phyloP scores from a whole-genome alignment of 2,797 vertebrate genomes.

The Periparus ater region DNA sequence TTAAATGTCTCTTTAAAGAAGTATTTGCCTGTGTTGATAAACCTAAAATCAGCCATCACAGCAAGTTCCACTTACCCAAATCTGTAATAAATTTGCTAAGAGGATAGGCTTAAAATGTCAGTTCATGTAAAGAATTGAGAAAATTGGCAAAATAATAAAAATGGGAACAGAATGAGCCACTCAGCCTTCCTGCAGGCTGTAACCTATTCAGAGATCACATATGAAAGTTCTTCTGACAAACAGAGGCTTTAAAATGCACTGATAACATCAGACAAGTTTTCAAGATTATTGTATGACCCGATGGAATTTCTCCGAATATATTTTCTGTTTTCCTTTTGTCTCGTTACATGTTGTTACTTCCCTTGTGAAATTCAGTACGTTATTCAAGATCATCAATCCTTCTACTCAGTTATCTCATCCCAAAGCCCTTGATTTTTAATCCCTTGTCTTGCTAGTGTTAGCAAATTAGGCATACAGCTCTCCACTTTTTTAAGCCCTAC shows the following conservation, averaged over 20 bases:
- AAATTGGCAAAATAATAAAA: background rate
- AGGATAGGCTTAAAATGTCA: slow-evolving; percentile 26
- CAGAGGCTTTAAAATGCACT: background rate
- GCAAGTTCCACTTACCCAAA: background rate
- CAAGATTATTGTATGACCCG: background rate
- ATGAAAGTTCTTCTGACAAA: background rate
- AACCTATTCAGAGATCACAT: background rate
- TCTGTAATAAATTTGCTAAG: slow-evolving; percentile 4
- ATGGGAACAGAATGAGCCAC: background rate
- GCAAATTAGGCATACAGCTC: background rate
- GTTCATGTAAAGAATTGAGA: background rate
- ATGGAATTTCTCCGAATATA: background rate
- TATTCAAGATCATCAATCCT: background rate
- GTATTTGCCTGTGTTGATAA: background rate
- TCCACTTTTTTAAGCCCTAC: background rate
- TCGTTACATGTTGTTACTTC: background rate
- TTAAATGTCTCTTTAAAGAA: background rate
- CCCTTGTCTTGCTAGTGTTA: background rate
- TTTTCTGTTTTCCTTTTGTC: background rate
- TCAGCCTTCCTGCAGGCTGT: background rate
- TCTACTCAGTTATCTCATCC: background rate
- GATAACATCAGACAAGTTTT: background rate
- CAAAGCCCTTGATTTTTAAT: slow-evolving; percentile 24
- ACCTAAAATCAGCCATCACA: slow-evolving; percentile 2
- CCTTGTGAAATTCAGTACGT: background rate